Base-by-base conservation (phyloP, 2,113 vertebrate species). In the Anser brachyrhynchus region DNA sequence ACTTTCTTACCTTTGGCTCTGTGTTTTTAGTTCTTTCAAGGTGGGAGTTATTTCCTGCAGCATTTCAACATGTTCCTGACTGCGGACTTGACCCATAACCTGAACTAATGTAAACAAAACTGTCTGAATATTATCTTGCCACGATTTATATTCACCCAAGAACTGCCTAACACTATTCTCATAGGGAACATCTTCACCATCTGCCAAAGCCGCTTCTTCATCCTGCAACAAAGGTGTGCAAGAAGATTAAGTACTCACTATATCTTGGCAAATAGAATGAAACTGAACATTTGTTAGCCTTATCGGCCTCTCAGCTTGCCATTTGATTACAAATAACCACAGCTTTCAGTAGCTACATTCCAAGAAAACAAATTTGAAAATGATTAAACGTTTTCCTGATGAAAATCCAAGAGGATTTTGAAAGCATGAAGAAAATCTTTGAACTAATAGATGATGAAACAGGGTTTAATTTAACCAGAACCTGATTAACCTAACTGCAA, bases 51-150 rank as follows among this genome's bases (percentile, higher is more conserved):
- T 99, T 96, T 99, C 99, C 93, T 99, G 99, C 95, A 99, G 98
- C 95, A 99, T 98, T 88, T 99, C 99, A 41, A 98, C 97, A 39
- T 99, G 99, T 95, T 99, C 99, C 87, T 98, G 98, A 97, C 97
- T 99, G 88, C 98, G 99, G 7, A 98, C 98, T 97, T 99, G 99
- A 75, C 99, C 99, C 74, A 99, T 99, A 92, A 99, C 99, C 96
- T 99, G 99, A 72, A 99, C 99, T 95, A 99, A 98, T 0, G 99
- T 99, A 97, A 99, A 99, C 84, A 99, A 94, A 82, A 99, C 99
- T 8, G 99, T 98, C 98, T 99, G 99, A 97, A 99, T 98, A 97
- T 99, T 99, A 97, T 99, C 99, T 94, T 99, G 99, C 99, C 99
- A 99, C 0, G 98, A 99, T 94, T 99, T 99, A 98, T 99, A 99